Evolutionary conservation across 2,888 invertebrate species (phyloP).

Genomic region (Eupithecia dodoneata): DNA sequence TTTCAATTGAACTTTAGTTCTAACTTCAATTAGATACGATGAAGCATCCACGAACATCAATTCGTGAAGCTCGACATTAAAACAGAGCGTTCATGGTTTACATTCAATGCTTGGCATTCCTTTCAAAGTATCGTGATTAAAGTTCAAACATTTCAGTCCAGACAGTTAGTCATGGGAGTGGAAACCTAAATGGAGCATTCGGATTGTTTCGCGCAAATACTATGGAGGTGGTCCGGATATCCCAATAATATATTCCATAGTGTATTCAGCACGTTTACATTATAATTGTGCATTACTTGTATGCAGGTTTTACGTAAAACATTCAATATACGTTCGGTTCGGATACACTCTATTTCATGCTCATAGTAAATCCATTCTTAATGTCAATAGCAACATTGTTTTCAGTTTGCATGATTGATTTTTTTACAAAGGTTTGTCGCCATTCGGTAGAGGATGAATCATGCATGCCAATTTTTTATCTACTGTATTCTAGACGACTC

Average conservation of each 20-base stretch:
- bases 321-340: background rate
- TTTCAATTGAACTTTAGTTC: background rate
- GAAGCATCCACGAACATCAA: constrained; percentile 59
- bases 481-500: background rate
- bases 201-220: background rate
- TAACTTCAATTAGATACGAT: constrained; percentile 31
- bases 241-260: background rate
- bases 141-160: background rate
- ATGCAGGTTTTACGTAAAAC: background rate
- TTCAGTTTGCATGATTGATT: background rate
- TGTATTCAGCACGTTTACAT: background rate
- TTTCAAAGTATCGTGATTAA: constrained; percentile 24
- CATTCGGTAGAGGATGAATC: background rate
- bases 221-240: background rate
- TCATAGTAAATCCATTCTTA: background rate
- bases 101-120: constrained; percentile 48
- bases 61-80: constrained; percentile 56
- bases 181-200: background rate
- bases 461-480: background rate
- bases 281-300: background rate
- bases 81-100: constrained; percentile 48
- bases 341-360: background rate
- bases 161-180: background rate
- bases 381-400: background rate
- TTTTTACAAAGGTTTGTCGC: background rate